These are phyloP conservation scores for Emydocephalus ijimae DNA, from an alignment of 2,113 vertebrate species.

Conservation along the genomic window DNA sequence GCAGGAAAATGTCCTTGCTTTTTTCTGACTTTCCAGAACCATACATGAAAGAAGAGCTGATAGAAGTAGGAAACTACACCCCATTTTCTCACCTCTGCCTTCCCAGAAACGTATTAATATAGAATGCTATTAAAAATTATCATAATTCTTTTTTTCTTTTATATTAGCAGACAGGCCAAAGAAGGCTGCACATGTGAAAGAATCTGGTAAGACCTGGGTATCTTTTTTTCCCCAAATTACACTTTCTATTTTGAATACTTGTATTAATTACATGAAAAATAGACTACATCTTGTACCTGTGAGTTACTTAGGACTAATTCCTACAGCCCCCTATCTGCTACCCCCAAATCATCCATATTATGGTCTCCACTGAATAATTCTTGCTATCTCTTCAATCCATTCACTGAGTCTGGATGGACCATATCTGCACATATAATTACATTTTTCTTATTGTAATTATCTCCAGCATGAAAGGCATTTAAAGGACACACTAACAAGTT, in stretches of 20 bases:
- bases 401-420: neutral
- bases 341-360: neutral
- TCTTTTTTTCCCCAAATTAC: neutral
- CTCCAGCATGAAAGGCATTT: neutral
- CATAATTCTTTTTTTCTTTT: neutral
- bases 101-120: neutral
- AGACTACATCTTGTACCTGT: neutral
- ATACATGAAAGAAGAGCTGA: neutral
- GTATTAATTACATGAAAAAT: neutral
- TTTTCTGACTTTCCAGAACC: neutral
- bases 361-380: neutral
- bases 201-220: neutral
- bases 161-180: conserved; percentile 42
- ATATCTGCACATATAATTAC: neutral
- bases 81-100: neutral
- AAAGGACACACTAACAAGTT: neutral
- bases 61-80: neutral
- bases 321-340: neutral
- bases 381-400: neutral
- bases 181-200: conserved; percentile 2
- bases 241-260: neutral
- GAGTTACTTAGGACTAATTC: neutral
- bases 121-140: neutral
- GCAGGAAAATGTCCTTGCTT: neutral
- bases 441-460: neutral